Conservation (phyloP, 2,113 vertebrate species). For the Pimephales promelas region DNA sequence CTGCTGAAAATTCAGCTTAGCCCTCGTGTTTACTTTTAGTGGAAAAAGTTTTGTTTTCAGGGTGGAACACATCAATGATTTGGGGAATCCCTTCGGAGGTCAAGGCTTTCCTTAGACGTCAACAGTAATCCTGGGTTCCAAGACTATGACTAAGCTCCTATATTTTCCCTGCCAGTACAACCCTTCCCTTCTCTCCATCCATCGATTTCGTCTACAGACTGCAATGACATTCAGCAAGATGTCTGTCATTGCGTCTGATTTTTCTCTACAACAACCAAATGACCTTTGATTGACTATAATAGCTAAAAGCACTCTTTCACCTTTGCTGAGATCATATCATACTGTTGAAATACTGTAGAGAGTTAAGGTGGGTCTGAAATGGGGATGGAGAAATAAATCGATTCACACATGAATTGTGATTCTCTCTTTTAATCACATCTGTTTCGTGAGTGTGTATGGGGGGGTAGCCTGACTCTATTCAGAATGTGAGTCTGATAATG, state of each 20-base stretch:
- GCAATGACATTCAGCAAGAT: constrained; percentile 51
- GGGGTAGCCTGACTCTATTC: too few relatives aligned
- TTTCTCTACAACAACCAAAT: constrained; percentile 47
- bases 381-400: too few relatives aligned
- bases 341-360: constrained; percentile 37
- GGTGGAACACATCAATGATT: constrained; percentile 41
- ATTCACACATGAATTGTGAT: too few relatives aligned
- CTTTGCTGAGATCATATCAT: constrained; percentile 51
- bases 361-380: not conserved
- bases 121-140: constrained; percentile 31
- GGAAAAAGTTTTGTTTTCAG: constrained; percentile 33
- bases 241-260: constrained; percentile 51
- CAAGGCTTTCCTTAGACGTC: constrained; percentile 48
- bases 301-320: constrained; percentile 48
- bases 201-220: constrained; percentile 46
- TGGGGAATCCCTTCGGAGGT: constrained; percentile 51
- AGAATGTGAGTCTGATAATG: too few relatives aligned
- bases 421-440: too few relatives aligned
- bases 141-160: constrained; percentile 34
- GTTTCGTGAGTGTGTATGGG: too few relatives aligned
- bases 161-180: constrained; percentile 33
- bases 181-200: constrained; percentile 22
- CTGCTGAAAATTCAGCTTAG: not conserved
- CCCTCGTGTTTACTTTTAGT: not conserved
- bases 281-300: constrained; percentile 57